Evolutionary conservation across 2,113 vertebrate genomes (phyloP).

Genomic region (Alces alces): DNA sequence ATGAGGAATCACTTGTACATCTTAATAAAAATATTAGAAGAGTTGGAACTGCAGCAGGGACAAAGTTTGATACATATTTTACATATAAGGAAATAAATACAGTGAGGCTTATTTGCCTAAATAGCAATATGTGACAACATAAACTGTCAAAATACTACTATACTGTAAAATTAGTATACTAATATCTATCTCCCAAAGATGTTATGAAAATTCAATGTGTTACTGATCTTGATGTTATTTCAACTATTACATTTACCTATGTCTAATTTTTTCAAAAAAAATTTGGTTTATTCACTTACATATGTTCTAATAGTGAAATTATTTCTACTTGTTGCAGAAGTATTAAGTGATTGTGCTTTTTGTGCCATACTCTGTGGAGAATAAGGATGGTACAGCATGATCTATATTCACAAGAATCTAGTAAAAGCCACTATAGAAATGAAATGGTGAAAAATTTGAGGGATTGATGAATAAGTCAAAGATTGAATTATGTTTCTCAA

Average conservation of each 20-base stretch:
- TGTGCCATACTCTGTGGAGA: not conserved
- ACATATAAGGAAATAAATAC: conserved; percentile 17
- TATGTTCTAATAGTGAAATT: not conserved
- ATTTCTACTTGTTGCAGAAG: not conserved
- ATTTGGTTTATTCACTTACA: not conserved
- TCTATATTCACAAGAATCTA: not conserved
- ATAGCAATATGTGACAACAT: not conserved
- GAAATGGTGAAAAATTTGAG: conserved; percentile 12
- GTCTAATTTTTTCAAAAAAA: not conserved
- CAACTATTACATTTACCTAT: not conserved
- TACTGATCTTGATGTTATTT: not conserved
- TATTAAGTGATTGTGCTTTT: not conserved
- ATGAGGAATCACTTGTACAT: not conserved
- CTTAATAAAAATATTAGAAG: not conserved
- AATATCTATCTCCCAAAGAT: not conserved
- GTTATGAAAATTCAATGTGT: not conserved
- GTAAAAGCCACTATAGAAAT: conserved; percentile 27
- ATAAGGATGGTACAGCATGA: not conserved
- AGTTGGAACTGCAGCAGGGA: not conserved
- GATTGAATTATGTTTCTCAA: not conserved
- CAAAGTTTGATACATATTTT: not conserved
- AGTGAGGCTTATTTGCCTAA: not conserved
- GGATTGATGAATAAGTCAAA: not conserved
- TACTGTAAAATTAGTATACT: not conserved
- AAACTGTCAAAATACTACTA: not conserved